phyloP scores from a whole-genome alignment of 2,888 invertebrate species.

The Aphidoletes aphidimyza region DNA sequence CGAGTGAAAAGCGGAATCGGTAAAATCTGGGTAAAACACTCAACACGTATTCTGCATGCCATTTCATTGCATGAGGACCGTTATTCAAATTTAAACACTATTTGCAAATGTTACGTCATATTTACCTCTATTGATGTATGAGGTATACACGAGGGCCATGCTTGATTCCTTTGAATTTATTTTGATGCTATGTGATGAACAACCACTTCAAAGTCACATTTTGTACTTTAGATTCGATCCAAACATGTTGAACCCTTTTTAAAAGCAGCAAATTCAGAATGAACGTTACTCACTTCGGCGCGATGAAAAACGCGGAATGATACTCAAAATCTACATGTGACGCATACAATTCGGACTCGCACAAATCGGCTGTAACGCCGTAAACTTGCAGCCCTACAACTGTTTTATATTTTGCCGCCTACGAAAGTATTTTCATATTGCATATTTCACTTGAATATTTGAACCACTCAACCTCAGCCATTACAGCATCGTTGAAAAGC shows the following conservation, averaged over 20 bases:
- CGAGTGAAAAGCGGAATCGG: not conserved
- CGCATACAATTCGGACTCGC: not conserved
- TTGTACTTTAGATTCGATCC: too few relatives aligned
- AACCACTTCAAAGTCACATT: not conserved
- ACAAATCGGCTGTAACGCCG: not conserved
- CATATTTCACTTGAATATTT: too few relatives aligned
- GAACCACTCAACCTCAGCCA: too few relatives aligned
- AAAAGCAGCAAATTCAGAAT: not conserved
- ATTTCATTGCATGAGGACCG: not conserved
- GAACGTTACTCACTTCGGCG: too few relatives aligned
- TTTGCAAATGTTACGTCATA: not conserved
- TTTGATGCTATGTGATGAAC: too few relatives aligned
- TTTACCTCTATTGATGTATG: not conserved
- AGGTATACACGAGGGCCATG: too few relatives aligned
- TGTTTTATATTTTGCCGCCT: too few relatives aligned
- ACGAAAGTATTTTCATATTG: too few relatives aligned
- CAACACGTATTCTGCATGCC: not conserved
- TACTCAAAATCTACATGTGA: not conserved
- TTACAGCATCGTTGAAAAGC: too few relatives aligned
- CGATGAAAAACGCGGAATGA: not conserved
- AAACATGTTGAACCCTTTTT: too few relatives aligned
- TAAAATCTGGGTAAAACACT: not conserved
- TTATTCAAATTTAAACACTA: conserved; percentile 8
- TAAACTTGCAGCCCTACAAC: too few relatives aligned
- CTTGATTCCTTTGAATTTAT: too few relatives aligned